Conservation (phyloP, 2,797 vertebrate genomes). For the Epinephelus malabaricus region DNA sequence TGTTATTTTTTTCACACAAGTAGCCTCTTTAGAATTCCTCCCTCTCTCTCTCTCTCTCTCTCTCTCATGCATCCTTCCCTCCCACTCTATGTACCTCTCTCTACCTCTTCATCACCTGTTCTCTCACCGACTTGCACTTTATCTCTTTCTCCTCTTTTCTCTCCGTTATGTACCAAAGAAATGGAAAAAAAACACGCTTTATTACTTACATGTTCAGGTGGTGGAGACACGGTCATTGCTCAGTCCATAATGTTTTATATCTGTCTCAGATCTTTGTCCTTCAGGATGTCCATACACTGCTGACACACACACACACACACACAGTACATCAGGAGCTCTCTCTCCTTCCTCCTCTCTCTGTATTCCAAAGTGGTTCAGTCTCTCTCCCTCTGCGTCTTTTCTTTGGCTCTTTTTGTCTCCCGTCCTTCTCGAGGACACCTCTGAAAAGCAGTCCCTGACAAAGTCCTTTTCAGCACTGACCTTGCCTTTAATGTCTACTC, state of each 20-base stretch:
- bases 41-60: slow-evolving; percentile 15
- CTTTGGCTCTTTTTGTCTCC: slow-evolving; percentile 25
- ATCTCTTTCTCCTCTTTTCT: slow-evolving; percentile 13
- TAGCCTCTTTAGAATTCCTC: slow-evolving; percentile 81
- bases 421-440: slow-evolving; percentile 34
- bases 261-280: slow-evolving; percentile 21
- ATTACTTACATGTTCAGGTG: slow-evolving; percentile 22
- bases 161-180: slow-evolving; percentile 19
- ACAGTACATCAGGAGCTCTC: neutral
- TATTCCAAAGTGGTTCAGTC: slow-evolving; percentile 29
- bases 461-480: slow-evolving; percentile 35
- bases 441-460: slow-evolving; percentile 40
- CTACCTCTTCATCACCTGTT: slow-evolving; percentile 51
- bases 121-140: slow-evolving; percentile 10
- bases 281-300: slow-evolving; percentile 12
- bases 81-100: slow-evolving; percentile 58
- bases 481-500: slow-evolving; percentile 28
- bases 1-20: slow-evolving; percentile 79
- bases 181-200: neutral
- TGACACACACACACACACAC: slow-evolving; percentile 25
- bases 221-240: neutral
- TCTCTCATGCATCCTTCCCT: slow-evolving; percentile 32
- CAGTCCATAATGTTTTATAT: slow-evolving; percentile 6
- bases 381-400: slow-evolving; percentile 22
- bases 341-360: slow-evolving; percentile 3